Evolutionary conservation across 2,113 vertebrate genomes (phyloP).

Genomic region (Ctenodactylus gundi): DNA sequence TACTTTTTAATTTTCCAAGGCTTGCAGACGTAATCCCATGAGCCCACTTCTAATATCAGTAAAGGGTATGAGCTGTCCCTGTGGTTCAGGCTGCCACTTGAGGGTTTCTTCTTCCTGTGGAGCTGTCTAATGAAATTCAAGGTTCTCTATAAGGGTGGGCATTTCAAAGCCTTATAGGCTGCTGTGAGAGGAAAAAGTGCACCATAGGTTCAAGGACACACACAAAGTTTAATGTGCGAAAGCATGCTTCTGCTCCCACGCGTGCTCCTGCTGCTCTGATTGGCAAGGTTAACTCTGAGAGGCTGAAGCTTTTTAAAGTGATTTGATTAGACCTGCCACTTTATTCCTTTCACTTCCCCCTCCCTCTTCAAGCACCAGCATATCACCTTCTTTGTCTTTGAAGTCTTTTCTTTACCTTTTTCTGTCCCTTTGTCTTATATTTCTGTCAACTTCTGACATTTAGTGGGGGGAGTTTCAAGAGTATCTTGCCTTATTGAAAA

Average conservation of each 20-base stretch:
- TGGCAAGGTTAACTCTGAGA: slow-evolving; percentile 93
- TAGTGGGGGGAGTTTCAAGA: too few relatives aligned
- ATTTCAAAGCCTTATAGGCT: slow-evolving; percentile 63
- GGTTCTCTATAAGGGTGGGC: slow-evolving; percentile 65
- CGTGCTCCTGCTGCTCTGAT: slow-evolving; percentile 83
- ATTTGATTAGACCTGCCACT: slow-evolving; percentile 93
- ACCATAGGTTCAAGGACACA: slow-evolving; percentile 90
- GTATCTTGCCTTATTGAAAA: slow-evolving; percentile 14
- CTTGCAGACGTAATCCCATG: slow-evolving; percentile 76
- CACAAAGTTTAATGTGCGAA: slow-evolving; percentile 88
- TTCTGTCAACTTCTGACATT: slow-evolving; percentile 76
- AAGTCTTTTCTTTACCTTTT: slow-evolving; percentile 76
- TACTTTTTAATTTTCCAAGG: slow-evolving; percentile 73
- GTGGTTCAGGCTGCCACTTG: slow-evolving; percentile 56
- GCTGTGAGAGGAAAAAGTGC: slow-evolving; percentile 59
- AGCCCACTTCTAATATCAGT: slow-evolving; percentile 75
- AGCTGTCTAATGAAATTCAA: slow-evolving; percentile 78
- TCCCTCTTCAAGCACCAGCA: slow-evolving; percentile 55
- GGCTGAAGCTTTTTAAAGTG: slow-evolving; percentile 88
- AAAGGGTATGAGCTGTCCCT: slow-evolving; percentile 67
- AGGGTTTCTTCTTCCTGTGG: slow-evolving; percentile 62
- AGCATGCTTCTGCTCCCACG: slow-evolving; percentile 83
- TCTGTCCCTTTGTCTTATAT: slow-evolving; percentile 66
- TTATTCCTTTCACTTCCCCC: slow-evolving; percentile 81
- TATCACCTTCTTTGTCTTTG: slow-evolving; percentile 93